A percentile compares a stretch with the other conserved stretches of the same genome.
Conservation (phyloP, 2,888 invertebrate species). For the Drosophila paracracens region DNA sequence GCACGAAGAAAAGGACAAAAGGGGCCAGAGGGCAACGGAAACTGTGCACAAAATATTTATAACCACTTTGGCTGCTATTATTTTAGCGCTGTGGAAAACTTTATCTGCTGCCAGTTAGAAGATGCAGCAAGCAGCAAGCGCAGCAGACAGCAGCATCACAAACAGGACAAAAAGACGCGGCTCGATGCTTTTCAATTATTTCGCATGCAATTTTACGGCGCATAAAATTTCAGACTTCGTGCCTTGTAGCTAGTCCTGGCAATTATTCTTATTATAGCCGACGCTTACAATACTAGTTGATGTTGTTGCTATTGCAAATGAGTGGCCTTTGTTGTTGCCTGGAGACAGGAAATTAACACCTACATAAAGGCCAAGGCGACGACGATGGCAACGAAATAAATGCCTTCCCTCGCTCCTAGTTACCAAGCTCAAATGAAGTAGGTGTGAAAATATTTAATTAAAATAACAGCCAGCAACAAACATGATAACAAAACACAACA, state of each 20-base stretch:
- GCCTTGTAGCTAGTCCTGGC: constrained; percentile 67
- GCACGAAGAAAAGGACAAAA: constrained; percentile 14
- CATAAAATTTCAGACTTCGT: constrained; percentile 68
- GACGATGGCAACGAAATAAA: constrained; percentile 26
- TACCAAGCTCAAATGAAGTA: constrained; percentile 66
- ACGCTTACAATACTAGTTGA: constrained; percentile 36
- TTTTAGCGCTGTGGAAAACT: constrained; percentile 72
- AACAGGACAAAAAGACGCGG: constrained; percentile 49
- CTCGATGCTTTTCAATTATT: constrained; percentile 80
- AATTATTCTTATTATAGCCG: constrained; percentile 76
- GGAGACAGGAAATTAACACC: constrained; percentile 79
- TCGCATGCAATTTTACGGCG: constrained; percentile 77
- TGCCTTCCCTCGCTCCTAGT: constrained; percentile 29
- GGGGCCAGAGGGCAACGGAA: constrained; percentile 40
- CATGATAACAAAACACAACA: constrained; percentile 40
- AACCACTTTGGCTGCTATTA: constrained; percentile 80
- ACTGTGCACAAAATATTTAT: constrained; percentile 78
- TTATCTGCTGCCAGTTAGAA: constrained; percentile 60
- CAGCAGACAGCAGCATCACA: constrained; percentile 2
- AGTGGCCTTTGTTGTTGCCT: constrained; percentile 36
- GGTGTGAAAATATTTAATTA: constrained; percentile 83
- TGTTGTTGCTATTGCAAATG: constrained; percentile 26
- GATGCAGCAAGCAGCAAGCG: constrained; percentile 25
- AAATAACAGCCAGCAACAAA: constrained; percentile 70
- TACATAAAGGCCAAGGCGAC: constrained; percentile 50